Evolutionary conservation across 1,140 invertebrate species (phyloP), one percentile per base, ranked within the genome.

Genomic region (Solenopsis invicta): DNA sequence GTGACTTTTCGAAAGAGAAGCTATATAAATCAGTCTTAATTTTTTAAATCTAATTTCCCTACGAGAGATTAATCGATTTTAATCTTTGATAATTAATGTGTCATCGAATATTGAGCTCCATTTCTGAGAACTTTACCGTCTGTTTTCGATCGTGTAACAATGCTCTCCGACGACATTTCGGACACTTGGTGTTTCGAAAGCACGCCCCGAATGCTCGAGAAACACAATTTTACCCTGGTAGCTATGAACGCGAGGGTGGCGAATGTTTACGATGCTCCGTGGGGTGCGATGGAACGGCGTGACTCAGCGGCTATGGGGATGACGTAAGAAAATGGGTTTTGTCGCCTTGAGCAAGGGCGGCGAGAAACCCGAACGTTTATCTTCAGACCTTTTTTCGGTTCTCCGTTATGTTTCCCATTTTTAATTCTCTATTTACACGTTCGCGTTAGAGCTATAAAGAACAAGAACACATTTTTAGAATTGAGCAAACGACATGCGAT

Each of bases 251-350:
- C 66, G 67, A 88, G 87, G 88, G 81, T 89, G 82, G 45, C 21
- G 16, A 56, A 78, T 71, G 59, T 89, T 90, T 87, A 85, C 61
- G 89, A 64, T 13, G 18, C 16, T 52, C 75, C 50, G 16, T 81
- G 50, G 84, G 69, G 77, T 82, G 69, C 54, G 69, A 67, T 56
- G 71, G 64, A 37, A 24, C 16, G 45, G 48, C 50, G 87, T 90
- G 89, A 90, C 87, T 90, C 89, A 90, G 87, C 87, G 45, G 29
- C 16, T 66, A 64, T 34, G 66, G 88, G 74, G 80, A 77, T 89
- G 89, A 90, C 85, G 89, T 82, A 90, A 90, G 88, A 54, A 82
- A 75, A 77, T 24, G 21, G 45, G 72, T 48, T 74, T 81, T 9
- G n/a, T 18, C 18, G 18, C 56, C 24, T 45, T 24, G 41, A 61